These are phyloP conservation scores for Rhyacophila brunnea DNA, from an alignment of 1,140 invertebrate species.

Conservation along the genomic window DNA sequence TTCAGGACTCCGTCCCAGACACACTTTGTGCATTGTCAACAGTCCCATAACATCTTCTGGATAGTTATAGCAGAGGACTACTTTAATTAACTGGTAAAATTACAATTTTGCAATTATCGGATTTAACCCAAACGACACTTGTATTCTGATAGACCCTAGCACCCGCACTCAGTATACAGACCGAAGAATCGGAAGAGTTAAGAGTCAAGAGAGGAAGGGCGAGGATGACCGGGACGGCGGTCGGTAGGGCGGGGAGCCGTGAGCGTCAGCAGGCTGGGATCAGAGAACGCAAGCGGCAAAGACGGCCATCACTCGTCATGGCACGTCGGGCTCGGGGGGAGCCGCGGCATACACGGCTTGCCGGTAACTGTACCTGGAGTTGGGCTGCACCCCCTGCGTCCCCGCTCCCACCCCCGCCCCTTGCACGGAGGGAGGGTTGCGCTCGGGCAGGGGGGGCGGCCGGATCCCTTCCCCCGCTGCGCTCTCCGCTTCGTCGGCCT, in stretches of 20 bases:
- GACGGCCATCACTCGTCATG: conserved; percentile 71
- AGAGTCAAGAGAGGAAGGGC: not conserved
- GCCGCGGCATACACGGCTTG: conserved; percentile 67
- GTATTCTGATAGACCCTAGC: too few species aligned
- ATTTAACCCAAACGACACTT: too few species aligned
- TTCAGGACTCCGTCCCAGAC: too few species aligned
- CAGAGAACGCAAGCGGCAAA: conserved; percentile 77
- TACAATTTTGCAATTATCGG: too few species aligned
- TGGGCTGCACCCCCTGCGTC: conserved; percentile 37
- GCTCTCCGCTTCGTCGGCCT: conserved; percentile 41
- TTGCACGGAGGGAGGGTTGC: conserved; percentile 19
- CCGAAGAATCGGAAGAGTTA: too few species aligned
- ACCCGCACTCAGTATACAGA: too few species aligned
- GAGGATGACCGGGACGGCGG: not conserved
- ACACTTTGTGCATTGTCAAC: too few species aligned
- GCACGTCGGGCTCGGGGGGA: conserved; percentile 65
- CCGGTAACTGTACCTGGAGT: conserved; percentile 80
- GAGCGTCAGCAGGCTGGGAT: conserved; percentile 21
- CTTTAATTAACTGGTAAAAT: too few species aligned
- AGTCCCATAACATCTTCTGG: too few species aligned
- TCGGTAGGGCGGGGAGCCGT: not conserved
- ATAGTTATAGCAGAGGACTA: too few species aligned
- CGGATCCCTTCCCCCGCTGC: conserved; percentile 32
- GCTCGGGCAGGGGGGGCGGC: conserved; percentile 41
- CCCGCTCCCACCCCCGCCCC: conserved; percentile 23